Evolutionary conservation across 2,113 vertebrate species (phyloP).

Genomic region (Nycticorax nycticorax): DNA sequence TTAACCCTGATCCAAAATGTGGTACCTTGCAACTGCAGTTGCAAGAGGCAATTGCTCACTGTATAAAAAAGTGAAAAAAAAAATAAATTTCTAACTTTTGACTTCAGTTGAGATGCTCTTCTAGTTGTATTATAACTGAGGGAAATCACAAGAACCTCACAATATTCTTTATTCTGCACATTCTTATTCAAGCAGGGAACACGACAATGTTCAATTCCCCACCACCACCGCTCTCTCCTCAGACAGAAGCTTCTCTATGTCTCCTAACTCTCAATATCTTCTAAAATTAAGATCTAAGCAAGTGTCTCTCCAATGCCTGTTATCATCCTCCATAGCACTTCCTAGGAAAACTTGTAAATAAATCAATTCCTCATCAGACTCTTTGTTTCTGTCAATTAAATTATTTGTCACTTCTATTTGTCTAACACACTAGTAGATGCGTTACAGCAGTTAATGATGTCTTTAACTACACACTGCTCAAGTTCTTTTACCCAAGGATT

Average conservation of each 20-base stretch:
- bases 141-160: not conserved
- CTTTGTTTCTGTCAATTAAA: not conserved
- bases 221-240: not conserved
- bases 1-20: not conserved
- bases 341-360: not conserved
- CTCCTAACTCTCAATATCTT: not conserved
- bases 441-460: not conserved
- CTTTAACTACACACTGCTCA: not conserved
- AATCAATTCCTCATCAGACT: not conserved
- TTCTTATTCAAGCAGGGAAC: not conserved
- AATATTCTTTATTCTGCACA: not conserved
- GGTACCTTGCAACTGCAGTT: not conserved
- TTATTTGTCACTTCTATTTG: not conserved
- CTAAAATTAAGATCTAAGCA: not conserved
- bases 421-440: not conserved
- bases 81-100: not conserved
- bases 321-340: not conserved
- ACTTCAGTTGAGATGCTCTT: not conserved
- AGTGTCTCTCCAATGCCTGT: not conserved
- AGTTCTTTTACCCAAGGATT: not conserved
- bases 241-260: not conserved
- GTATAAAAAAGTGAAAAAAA: not conserved
- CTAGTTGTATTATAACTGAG: not conserved
- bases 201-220: not conserved
- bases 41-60: not conserved